Conservation (phyloP, 2,113 vertebrate species). For the Andinoacara biseriatus region DNA sequence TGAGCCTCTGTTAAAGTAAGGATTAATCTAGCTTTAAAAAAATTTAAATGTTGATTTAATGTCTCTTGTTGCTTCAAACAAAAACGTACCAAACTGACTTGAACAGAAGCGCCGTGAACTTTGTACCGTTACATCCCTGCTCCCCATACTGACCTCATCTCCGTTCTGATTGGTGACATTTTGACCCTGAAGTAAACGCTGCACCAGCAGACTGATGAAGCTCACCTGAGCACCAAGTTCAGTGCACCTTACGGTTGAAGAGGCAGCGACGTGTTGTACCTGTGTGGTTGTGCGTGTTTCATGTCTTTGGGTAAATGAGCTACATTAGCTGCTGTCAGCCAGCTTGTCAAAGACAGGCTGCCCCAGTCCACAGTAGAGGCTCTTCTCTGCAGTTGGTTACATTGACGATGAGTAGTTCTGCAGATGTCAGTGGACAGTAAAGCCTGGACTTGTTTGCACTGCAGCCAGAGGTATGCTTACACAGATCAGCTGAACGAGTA, state of each 20-base stretch:
- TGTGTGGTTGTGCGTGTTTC: conserved; percentile 62
- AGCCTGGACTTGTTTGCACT: conserved; percentile 99
- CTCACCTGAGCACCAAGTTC: conserved; percentile 31
- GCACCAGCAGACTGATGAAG: background rate
- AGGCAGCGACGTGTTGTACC: conserved; percentile 45
- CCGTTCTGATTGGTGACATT: background rate
- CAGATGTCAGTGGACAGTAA: conserved; percentile 99
- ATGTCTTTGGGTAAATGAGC: conserved; percentile 69
- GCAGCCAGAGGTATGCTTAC: conserved; percentile 97
- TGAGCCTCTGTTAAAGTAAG: background rate
- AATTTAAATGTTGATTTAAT: too few relatives aligned
- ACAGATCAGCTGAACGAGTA: conserved; percentile 86
- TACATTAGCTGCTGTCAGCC: conserved; percentile 79
- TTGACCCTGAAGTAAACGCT: background rate
- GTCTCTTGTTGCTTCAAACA: background rate
- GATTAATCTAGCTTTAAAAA: background rate
- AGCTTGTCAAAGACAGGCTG: conserved; percentile 77
- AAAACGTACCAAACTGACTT: background rate
- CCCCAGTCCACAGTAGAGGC: conserved; percentile 89
- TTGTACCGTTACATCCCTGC: too few relatives aligned
- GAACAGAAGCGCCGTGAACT: background rate
- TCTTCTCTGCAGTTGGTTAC: conserved; percentile 98
- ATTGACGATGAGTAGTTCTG: conserved; percentile 99
- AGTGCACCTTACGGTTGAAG: conserved; percentile 36
- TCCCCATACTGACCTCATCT: background rate